These are phyloP conservation scores for Hippotragus niger DNA, from an alignment of 2,113 vertebrate genomes.

Conservation along the genomic window DNA sequence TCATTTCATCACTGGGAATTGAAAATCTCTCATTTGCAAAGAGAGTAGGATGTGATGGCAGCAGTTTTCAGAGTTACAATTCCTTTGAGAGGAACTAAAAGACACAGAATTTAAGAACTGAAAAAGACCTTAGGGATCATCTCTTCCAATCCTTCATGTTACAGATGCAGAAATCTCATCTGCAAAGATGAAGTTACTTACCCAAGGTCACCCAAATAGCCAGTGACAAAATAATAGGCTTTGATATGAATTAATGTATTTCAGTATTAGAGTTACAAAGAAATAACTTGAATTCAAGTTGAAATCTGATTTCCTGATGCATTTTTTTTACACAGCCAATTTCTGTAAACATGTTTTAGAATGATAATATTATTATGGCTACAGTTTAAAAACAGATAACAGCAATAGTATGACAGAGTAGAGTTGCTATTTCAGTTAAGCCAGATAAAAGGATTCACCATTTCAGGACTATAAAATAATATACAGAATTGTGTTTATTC, in stretches of 20 bases:
- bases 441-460: background rate
- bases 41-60: slow-evolving; percentile 52
- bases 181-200: background rate
- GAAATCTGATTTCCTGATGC: slow-evolving; percentile 1
- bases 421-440: background rate
- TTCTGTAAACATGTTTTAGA: slow-evolving; percentile 32
- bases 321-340: background rate
- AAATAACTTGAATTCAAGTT: background rate
- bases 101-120: slow-evolving; percentile 18
- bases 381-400: slow-evolving; percentile 3
- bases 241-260: background rate
- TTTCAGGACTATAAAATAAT: background rate
- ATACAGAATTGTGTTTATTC: background rate
- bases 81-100: slow-evolving; percentile 18
- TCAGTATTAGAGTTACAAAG: background rate
- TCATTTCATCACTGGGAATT: slow-evolving; percentile 69
- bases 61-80: slow-evolving; percentile 45
- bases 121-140: slow-evolving; percentile 14
- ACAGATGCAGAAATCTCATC: background rate
- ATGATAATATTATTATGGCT: background rate
- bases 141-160: background rate
- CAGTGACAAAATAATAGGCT: background rate
- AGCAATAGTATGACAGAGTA: background rate
- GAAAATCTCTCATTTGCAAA: slow-evolving; percentile 64
- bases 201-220: background rate